These are phyloP conservation scores for Coilia nasus DNA, from an alignment of 2,797 vertebrate species.

Conservation along the genomic window DNA sequence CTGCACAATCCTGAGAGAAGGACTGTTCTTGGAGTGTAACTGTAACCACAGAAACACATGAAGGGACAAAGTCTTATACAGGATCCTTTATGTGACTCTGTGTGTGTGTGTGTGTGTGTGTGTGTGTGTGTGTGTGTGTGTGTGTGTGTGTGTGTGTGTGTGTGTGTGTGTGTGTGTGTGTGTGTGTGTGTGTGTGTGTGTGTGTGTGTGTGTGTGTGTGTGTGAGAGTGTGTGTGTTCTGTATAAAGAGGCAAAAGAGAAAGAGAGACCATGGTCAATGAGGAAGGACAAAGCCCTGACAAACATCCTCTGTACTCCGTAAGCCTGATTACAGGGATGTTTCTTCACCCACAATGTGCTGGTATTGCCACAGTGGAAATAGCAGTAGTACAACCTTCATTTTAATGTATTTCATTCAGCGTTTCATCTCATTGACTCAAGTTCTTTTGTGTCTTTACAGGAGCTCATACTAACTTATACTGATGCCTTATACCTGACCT, in stretches of 20 bases:
- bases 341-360: neutral
- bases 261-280: neutral
- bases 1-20: conserved; percentile 63
- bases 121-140: too few species aligned
- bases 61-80: neutral
- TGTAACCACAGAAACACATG: conserved; percentile 67
- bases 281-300: neutral
- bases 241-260: neutral
- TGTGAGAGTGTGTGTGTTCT: neutral
- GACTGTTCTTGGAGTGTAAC: conserved; percentile 57
- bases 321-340: neutral
- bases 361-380: neutral
- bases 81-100: too few species aligned
- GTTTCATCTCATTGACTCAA: neutral
- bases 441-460: neutral
- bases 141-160: too few species aligned
- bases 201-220: neutral
- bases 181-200: too few species aligned
- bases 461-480: neutral
- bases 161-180: too few species aligned
- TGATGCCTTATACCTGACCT: neutral
- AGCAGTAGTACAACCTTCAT: neutral
- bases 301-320: neutral
- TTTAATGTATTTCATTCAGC: neutral
- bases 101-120: neutral